These are phyloP conservation scores for Labeo catla DNA, from an alignment of 2,113 vertebrate genomes.

Conservation along the genomic window DNA sequence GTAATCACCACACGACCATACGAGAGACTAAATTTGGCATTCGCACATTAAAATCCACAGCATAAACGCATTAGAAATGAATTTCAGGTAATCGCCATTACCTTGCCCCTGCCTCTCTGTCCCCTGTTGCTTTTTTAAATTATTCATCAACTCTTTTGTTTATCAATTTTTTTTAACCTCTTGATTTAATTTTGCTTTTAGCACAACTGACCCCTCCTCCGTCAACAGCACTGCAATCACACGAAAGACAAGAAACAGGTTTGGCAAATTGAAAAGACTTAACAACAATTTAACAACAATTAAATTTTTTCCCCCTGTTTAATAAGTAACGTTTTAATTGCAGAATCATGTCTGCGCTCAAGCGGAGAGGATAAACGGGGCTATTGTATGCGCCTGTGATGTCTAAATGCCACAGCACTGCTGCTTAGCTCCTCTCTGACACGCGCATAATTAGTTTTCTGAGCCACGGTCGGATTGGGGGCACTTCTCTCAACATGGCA, in stretches of 20 bases:
- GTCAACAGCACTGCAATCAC: constrained; percentile 31
- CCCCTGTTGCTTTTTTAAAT: constrained; percentile 43
- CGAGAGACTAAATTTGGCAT: constrained; percentile 65
- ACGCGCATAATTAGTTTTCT: constrained; percentile 69
- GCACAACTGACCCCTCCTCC: not conserved
- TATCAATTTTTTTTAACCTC: not conserved
- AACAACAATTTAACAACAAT: not conserved
- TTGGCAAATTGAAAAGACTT: constrained; percentile 63
- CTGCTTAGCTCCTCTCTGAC: constrained; percentile 61
- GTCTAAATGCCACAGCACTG: constrained; percentile 59
- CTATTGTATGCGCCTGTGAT: constrained; percentile 57
- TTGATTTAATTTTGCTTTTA: constrained; percentile 27
- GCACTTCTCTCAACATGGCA: constrained; percentile 57
- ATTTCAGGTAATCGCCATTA: constrained; percentile 40
- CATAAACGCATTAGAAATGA: constrained; percentile 47
- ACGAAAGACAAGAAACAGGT: constrained; percentile 40
- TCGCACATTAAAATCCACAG: constrained; percentile 57
- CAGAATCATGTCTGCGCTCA: constrained; percentile 31
- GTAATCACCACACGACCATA: constrained; percentile 61
- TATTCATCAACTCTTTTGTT: constrained; percentile 11
- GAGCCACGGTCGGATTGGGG: constrained; percentile 47
- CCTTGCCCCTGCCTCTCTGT: constrained; percentile 13
- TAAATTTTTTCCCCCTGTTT: constrained; percentile 15
- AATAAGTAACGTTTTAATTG: constrained; percentile 58
- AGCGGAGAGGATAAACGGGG: constrained; percentile 51